phyloP scores from a whole-genome alignment of 2,113 vertebrate species.

The Hippocampus comes region DNA sequence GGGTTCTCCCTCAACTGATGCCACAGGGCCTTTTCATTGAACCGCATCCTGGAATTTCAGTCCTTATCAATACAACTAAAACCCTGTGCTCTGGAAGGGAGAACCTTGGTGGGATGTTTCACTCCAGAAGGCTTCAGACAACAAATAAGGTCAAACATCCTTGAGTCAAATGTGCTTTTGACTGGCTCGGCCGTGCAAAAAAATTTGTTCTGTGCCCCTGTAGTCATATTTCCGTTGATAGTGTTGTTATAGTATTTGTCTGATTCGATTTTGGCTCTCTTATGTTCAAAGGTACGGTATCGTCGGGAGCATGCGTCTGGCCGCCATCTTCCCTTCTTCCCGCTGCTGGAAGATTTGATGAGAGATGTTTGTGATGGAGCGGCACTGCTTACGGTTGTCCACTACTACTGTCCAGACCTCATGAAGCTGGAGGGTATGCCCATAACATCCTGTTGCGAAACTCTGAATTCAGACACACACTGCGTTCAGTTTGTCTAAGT shows the following conservation, averaged over 20 bases:
- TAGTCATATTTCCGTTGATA: conserved; percentile 11
- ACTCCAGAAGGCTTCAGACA: not conserved
- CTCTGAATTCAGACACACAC: not conserved
- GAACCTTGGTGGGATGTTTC: conserved; percentile 39
- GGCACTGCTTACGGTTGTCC: conserved; percentile 85
- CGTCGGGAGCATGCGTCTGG: conserved; percentile 88
- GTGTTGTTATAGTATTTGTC: not conserved
- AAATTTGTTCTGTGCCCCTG: conserved; percentile 16
- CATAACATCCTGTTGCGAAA: not conserved
- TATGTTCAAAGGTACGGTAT: conserved; percentile 84
- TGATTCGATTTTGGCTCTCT: conserved; percentile 26
- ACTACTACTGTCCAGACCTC: conserved; percentile 92
- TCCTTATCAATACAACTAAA: not conserved
- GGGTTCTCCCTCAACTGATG: conserved; percentile 45
- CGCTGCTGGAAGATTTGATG: conserved; percentile 89
- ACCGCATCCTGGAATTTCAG: not conserved
- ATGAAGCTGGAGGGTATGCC: conserved; percentile 91
- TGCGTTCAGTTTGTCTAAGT: not conserved
- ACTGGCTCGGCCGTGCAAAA: conserved; percentile 21
- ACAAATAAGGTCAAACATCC: conserved; percentile 1
- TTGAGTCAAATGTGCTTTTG: conserved; percentile 9
- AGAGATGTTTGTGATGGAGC: conserved; percentile 88
- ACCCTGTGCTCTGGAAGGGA: conserved; percentile 23
- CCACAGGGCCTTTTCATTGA: not conserved
- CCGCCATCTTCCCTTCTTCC: conserved; percentile 84